A percentile compares a stretch with the other conserved stretches of the same genome.
Evolutionary conservation across 2,113 vertebrate species (phyloP).

Genomic region (Litocranius walleri): DNA sequence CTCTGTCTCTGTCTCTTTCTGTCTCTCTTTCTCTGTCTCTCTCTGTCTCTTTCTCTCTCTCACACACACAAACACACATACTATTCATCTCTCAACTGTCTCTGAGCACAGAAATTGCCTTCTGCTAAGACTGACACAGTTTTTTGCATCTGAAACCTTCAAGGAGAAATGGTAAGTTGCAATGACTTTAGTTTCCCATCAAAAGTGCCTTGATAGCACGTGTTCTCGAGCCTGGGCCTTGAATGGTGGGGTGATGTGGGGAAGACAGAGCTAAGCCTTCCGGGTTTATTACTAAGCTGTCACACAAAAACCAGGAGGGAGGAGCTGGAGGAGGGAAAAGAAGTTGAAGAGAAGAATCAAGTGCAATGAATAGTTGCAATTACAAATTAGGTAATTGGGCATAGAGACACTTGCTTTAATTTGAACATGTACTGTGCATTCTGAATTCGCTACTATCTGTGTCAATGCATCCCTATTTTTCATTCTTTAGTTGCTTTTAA

Average conservation of each 20-base stretch:
- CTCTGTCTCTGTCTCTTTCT: neutral
- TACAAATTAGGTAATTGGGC: conserved; percentile 62
- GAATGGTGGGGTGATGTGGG: neutral
- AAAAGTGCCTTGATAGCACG: neutral
- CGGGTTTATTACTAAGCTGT: neutral
- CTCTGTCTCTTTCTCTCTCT: neutral
- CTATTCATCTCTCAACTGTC: neutral
- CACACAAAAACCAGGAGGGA: neutral
- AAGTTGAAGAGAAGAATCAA: conserved; percentile 57
- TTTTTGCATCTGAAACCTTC: neutral
- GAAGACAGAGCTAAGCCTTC: neutral
- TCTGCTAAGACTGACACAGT: neutral
- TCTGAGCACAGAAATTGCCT: neutral
- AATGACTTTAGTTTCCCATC: neutral
- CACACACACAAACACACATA: neutral
- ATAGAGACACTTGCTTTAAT: conserved; percentile 55
- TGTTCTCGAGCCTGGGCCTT: neutral
- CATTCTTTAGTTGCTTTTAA: conserved; percentile 42
- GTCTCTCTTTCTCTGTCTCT: neutral
- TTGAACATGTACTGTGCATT: conserved; percentile 38
- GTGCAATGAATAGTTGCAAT: conserved; percentile 58
- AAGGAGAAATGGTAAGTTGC: neutral
- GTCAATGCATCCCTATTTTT: neutral
- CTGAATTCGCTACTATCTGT: conserved; percentile 40
- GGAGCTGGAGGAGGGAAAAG: neutral